phyloP scores from a whole-genome alignment of 1,140 invertebrate species.

The Magallana gigas region DNA sequence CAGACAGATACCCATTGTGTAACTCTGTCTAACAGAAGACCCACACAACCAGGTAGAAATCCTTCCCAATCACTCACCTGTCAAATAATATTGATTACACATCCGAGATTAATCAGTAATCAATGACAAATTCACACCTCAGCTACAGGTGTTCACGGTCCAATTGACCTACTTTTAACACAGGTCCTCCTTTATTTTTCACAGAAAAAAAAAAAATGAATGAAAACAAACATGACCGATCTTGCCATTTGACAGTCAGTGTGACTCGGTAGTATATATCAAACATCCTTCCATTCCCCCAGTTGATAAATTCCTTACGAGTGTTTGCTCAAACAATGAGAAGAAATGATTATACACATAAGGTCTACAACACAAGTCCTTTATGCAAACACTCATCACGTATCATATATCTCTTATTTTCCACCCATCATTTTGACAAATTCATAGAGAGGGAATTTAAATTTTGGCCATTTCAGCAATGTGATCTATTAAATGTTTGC shows the following conservation, averaged over 20 bases:
- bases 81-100: not conserved
- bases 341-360: not conserved
- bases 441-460: not conserved
- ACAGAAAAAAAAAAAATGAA: not conserved
- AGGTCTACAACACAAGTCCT: not conserved
- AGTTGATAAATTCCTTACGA: constrained; percentile 4
- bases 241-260: not conserved
- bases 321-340: not conserved
- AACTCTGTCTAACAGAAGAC: too few species aligned
- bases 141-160: constrained; percentile 17
- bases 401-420: not conserved
- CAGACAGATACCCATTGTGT: too few species aligned
- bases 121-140: constrained; percentile 3
- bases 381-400: not conserved
- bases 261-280: not conserved
- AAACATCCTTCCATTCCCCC: not conserved
- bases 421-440: not conserved
- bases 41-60: too few species aligned
- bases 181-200: not conserved
- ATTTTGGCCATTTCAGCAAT: not conserved
- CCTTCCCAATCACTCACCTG: not conserved
- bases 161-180: not conserved
- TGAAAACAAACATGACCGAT: not conserved
- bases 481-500: not conserved
- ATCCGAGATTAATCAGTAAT: not conserved